Evolutionary conservation across 2,113 vertebrate species (phyloP), one percentile per base, ranked within the genome.

Genomic region (Maccullochella peelii): DNA sequence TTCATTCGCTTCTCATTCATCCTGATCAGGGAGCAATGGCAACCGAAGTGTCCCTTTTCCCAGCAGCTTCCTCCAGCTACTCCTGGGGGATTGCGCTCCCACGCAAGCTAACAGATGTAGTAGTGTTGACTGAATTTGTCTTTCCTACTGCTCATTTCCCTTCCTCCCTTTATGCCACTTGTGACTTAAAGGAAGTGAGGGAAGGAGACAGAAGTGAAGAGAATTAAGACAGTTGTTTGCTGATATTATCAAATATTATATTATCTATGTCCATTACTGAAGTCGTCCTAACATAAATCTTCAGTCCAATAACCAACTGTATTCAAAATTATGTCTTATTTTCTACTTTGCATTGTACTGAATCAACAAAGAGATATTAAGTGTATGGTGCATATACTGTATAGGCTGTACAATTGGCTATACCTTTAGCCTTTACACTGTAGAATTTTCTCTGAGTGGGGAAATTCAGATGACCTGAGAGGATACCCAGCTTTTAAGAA

Each of bases 101-200:
- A 66, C 63, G 30, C 57, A 72, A 20, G 65, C 81, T 73, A 75
- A 82, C 75, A 88, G 71, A 83, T 73, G 42, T 27, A 27, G 27
- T 65, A 59, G 33, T 33, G 33, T 25, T 84, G 77, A 81, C 73
- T 83, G 62, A 79, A 77, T 75, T 72, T 81, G 77, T 73, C 65
- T 66, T 33, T 67, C 38, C 42, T 15, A 5, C 52, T 63, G 16
- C 42, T 74, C 14, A 44, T 73, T 73, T 77, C 69, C 20, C 11
- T 21, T 36, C 23, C 62, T 72, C 23, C 52, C 59, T 76, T 42
- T 6, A 23, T 38, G 9, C 63, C 40, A 65, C 50, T 62, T 23
- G 44, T 36, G 23, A 63, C 63, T 66, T 65, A 54, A 59, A 75
- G 20, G 16, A 62, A 36, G 55, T 8, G 4, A 57, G 44, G 16